Evolutionary conservation across 2,888 invertebrate genomes (phyloP).

Genomic region (Copidosoma aretas): DNA sequence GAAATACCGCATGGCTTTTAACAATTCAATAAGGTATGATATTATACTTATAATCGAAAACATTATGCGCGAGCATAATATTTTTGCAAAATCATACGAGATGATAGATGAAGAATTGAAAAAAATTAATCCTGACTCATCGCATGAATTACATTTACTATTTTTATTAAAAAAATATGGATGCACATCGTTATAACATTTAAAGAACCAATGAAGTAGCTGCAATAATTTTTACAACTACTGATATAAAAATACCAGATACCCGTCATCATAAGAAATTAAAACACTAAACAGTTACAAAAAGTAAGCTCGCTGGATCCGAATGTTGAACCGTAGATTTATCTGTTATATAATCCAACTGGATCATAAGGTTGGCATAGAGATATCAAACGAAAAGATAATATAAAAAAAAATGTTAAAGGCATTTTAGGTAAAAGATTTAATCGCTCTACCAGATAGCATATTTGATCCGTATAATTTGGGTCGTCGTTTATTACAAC

Average conservation of each 20-base stretch:
- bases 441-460: constrained; percentile 3
- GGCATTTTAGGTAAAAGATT: constrained; percentile 13
- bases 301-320: constrained; percentile 43
- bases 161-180: constrained; percentile 30
- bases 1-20: constrained; percentile 5
- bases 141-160: constrained; percentile 29
- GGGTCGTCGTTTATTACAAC: constrained; percentile 29
- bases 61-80: constrained; percentile 35
- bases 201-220: constrained; percentile 41
- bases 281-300: constrained; percentile 35
- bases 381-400: constrained; percentile 7
- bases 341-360: constrained; percentile 32
- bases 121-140: neutral
- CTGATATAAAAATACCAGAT: constrained; percentile 42
- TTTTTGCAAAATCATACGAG: constrained; percentile 39
- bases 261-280: constrained; percentile 41
- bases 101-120: constrained; percentile 42
- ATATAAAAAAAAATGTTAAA: constrained; percentile 2
- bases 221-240: constrained; percentile 39
- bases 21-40: constrained; percentile 19
- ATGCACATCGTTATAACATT: constrained; percentile 32
- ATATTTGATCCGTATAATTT: constrained; percentile 13
- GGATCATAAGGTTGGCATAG: constrained; percentile 36
- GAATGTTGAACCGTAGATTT: constrained; percentile 30
- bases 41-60: constrained; percentile 18